phyloP scores from a whole-genome alignment of 2,113 vertebrate genomes.

The Dasyurus viverrinus region DNA sequence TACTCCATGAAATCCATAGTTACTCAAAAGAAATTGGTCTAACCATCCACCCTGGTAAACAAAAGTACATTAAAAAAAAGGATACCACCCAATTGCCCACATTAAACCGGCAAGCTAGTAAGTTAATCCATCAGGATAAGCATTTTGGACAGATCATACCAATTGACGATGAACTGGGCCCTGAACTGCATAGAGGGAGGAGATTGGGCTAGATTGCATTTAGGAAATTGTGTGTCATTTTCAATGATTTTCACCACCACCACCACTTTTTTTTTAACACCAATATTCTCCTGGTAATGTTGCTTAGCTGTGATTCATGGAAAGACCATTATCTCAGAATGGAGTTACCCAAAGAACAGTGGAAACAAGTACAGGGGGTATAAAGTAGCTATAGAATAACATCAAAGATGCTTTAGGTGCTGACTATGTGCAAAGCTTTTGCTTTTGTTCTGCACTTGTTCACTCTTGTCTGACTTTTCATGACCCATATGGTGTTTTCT shows the following conservation, averaged over 20 bases:
- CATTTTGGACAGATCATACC: background rate
- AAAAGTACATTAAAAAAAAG: background rate
- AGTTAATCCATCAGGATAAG: background rate
- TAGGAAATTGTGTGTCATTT: background rate
- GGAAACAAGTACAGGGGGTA: background rate
- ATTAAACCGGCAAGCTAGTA: background rate
- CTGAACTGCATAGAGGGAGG: background rate
- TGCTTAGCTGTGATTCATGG: background rate
- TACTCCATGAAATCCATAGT: background rate
- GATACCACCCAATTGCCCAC: background rate
- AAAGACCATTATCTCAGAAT: background rate
- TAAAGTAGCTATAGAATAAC: background rate
- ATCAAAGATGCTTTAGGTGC: background rate
- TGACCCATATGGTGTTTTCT: background rate
- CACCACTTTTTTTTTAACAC: background rate
- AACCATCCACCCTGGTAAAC: background rate
- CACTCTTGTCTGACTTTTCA: background rate
- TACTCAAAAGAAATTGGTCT: background rate
- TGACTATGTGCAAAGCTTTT: background rate
- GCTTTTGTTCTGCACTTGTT: background rate
- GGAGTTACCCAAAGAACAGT: background rate
- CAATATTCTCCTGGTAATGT: background rate
- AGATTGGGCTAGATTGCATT: background rate
- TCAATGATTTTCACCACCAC: background rate
- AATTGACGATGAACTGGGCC: background rate